Base-by-base conservation (phyloP, 2,797 vertebrate species). In the Sarcoramphus papa region DNA sequence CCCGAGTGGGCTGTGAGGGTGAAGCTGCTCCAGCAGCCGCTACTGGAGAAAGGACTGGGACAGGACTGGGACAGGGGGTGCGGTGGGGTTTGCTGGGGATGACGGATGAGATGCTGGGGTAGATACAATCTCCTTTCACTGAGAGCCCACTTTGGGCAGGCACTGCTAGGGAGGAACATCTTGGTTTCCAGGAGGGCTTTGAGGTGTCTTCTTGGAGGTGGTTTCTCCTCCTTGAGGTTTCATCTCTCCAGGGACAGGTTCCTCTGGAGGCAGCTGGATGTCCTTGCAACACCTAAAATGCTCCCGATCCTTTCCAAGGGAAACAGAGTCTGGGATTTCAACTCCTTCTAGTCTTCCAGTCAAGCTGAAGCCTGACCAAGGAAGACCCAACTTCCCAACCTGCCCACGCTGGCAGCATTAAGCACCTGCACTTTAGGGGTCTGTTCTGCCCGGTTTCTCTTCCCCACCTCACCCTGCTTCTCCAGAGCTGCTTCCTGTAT, bases 401-500 rank as follows among this genome's bases (percentile, higher is more conserved):
- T 95, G 93, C 85, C 89, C 60, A 35, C 0, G 11, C 20, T 85
- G 96, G 91, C 95, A 93, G 67, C 56, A 84, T 91, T 93, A 94
- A 97, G 97, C 97, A 97, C 96, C 95, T 93, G 97, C 96, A 97
- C 97, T 97, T 97, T 97, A 97, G 75, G 83, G 75, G 35, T 85
- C 90, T 93, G 63, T 86, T 83, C 65, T 87, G 80, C 84, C 91
- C 93, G 76, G 47, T 83, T 88, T 92, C 59, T 88, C 24, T 86
- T 67, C 67, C 73, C 40, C 63, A 64, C 33, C 35, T 85, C 9
- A 2, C 35, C 59, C 43, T 79, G 50, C 75, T 80, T 76, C 54
- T 91, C 84, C 40, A 35, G 72, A 87, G 57, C 8, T 5, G 41
- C 51, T 83, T 92, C 47, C 74, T 76, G 35, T 56, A 33, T 78